Conservation (phyloP, 2,113 vertebrate genomes). For the Microcebus ravelobensis region DNA sequence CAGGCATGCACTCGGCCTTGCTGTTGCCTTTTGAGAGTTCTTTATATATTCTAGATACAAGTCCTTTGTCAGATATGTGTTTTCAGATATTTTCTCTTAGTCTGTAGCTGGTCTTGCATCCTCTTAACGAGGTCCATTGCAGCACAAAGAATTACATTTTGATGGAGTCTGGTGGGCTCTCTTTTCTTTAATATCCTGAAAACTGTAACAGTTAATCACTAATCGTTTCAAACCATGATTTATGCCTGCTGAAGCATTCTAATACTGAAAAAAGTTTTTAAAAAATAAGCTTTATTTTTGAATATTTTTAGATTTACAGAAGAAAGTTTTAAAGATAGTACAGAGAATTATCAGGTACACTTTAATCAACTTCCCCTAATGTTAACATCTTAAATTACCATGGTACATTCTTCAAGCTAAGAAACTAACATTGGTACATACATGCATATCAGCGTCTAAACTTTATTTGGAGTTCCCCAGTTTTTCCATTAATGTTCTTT, state of each 20-base stretch:
- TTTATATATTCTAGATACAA: no score
- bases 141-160: neutral
- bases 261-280: neutral
- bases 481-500: neutral
- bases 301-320: neutral
- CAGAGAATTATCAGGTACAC: neutral
- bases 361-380: neutral
- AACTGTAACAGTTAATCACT: neutral
- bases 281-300: neutral
- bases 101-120: neutral
- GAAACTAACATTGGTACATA: neutral
- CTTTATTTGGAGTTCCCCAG: neutral
- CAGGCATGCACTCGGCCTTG: no score
- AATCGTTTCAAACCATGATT: neutral
- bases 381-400: neutral
- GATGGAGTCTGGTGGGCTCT: neutral
- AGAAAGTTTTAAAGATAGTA: neutral
- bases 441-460: neutral
- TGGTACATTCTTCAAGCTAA: neutral
- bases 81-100: neutral
- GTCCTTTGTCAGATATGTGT: no score
- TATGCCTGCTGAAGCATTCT: neutral
- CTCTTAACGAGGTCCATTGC: neutral
- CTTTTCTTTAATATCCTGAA: neutral
- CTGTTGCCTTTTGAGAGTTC: no score